These are phyloP conservation scores for Microctenopoma stevenorrisi DNA, from an alignment of 2,797 vertebrate genomes.

Conservation along the genomic window DNA sequence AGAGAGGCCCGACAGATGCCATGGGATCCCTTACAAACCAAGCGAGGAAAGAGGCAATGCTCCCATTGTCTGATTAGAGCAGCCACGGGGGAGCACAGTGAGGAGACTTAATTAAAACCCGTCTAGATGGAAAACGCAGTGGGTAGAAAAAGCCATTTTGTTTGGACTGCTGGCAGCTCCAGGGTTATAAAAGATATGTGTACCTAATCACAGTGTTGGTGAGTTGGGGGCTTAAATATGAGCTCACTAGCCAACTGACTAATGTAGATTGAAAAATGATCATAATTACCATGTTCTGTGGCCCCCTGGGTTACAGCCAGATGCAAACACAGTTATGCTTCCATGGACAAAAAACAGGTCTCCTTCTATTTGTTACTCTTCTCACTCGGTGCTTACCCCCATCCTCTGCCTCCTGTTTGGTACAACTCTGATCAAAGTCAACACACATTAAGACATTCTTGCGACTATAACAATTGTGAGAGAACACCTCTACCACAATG, in stretches of 20 bases:
- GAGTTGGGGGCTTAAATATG: conserved; percentile 37
- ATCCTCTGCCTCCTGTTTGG: not conserved
- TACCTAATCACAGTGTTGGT: conserved; percentile 58
- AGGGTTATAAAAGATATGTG: conserved; percentile 67
- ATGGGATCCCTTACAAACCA: conserved; percentile 57
- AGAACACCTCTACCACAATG: conserved; percentile 28
- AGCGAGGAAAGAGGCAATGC: conserved; percentile 52
- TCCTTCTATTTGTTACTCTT: not conserved
- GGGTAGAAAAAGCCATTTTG: conserved; percentile 68
- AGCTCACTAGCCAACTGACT: conserved; percentile 59
- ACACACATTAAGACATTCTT: conserved; percentile 55
- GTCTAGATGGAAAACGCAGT: conserved; percentile 79
- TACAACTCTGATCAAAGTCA: conserved; percentile 58
- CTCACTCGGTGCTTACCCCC: not conserved
- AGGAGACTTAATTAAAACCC: conserved; percentile 84
- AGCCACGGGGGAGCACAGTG: conserved; percentile 71
- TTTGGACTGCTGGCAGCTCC: conserved; percentile 58
- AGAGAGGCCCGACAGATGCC: conserved; percentile 55
- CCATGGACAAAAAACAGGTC: conserved; percentile 1
- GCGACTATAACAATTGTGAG: conserved; percentile 25
- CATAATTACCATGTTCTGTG: conserved; percentile 67
- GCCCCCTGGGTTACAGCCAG: conserved; percentile 55
- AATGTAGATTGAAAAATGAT: conserved; percentile 79
- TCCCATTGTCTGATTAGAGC: conserved; percentile 80
- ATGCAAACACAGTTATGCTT: conserved; percentile 55